A percentile compares a stretch with the other conserved stretches of the same genome.
Conservation (phyloP, 2,797 vertebrate species). For the Salmo trutta region DNA sequence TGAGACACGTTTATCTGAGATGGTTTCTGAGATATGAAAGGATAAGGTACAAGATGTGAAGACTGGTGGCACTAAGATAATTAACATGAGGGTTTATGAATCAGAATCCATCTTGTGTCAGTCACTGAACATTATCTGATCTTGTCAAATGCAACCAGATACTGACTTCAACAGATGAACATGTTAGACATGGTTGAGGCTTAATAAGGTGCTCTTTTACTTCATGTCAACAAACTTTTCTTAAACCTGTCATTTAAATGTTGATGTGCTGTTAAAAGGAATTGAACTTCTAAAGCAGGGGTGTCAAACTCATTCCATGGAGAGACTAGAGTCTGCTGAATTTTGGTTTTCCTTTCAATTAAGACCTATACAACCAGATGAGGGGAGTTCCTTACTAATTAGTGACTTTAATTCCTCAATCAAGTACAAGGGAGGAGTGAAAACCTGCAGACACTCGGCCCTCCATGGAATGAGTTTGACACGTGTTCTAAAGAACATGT, state of each 20-base stretch:
- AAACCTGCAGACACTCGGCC: too few relatives aligned
- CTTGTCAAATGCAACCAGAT: not conserved
- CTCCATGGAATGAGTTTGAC: too few relatives aligned
- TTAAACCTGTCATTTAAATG: too few relatives aligned
- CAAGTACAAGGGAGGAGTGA: too few relatives aligned
- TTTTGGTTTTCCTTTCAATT: too few relatives aligned
- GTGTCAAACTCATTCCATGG: too few relatives aligned
- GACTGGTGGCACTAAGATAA: not conserved
- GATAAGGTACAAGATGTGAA: not conserved
- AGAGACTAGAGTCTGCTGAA: too few relatives aligned
- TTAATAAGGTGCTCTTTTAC: not conserved
- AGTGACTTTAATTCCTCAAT: too few relatives aligned
- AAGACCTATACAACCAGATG: too few relatives aligned
- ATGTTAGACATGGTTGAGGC: not conserved
- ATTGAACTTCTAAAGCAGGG: not conserved
- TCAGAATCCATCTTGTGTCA: not conserved
- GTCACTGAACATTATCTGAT: not conserved
- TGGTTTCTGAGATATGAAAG: not conserved
- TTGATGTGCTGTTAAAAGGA: not conserved
- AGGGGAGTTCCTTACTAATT: too few relatives aligned
- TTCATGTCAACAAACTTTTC: not conserved
- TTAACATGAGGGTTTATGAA: too few relatives aligned
- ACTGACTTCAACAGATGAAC: not conserved
- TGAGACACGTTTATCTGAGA: not conserved
- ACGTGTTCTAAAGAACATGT: too few relatives aligned